Percentiles rank a stretch among this genome's conserved stretches.
Conservation (phyloP, 2,797 vertebrate species). For the Cryptoblepharus egeriae region DNA sequence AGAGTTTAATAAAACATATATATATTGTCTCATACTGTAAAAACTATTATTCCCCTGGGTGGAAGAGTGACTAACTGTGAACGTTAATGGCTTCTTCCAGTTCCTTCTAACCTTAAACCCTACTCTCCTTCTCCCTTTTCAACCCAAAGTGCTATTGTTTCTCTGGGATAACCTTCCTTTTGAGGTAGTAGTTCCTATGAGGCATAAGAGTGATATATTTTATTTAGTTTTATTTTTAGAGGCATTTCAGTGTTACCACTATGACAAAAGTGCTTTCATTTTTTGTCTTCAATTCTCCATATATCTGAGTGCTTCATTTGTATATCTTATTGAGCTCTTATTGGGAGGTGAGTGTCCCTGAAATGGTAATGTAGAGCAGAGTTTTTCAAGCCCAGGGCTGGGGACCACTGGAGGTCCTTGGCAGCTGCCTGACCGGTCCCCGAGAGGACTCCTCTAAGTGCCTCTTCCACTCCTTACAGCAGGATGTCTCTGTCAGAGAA, state of each 20-base stretch:
- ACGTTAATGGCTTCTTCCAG: constrained; percentile 62
- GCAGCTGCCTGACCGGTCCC: too few species aligned
- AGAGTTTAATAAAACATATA: constrained; percentile 74
- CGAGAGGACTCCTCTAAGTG: too few species aligned
- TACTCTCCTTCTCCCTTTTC: constrained; percentile 66
- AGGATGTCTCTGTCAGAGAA: too few species aligned
- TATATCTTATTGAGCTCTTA: constrained; percentile 36
- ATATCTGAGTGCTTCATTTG: constrained; percentile 2
- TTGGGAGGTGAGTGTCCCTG: neutral
- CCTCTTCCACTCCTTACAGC: too few species aligned
- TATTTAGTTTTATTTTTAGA: constrained; percentile 66
- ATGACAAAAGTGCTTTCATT: neutral
- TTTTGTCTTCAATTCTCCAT: neutral
- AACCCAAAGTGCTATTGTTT: constrained; percentile 59
- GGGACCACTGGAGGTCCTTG: too few species aligned
- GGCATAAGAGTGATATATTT: constrained; percentile 61
- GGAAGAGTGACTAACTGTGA: constrained; percentile 55
- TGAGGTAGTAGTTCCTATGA: constrained; percentile 49
- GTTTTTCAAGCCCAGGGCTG: too few species aligned
- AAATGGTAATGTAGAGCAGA: neutral
- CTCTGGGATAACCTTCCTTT: constrained; percentile 52
- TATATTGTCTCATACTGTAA: constrained; percentile 53
- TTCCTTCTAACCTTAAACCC: constrained; percentile 62
- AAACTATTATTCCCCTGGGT: constrained; percentile 69
- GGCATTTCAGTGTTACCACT: constrained; percentile 20